Evolutionary conservation across 1,140 invertebrate genomes (phyloP).

Genomic region (Drosophila leontia): DNA sequence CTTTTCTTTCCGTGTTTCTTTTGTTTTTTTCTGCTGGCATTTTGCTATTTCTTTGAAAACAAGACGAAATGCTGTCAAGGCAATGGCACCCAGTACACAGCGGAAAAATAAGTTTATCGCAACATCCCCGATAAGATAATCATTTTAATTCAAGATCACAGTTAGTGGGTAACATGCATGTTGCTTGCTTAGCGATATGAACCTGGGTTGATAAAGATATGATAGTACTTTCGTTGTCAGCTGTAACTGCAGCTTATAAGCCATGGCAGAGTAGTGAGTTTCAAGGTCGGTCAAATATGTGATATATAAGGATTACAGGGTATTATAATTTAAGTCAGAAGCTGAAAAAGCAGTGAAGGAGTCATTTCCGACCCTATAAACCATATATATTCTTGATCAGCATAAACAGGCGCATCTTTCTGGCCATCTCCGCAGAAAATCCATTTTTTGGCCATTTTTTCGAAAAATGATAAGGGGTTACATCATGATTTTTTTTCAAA

Average conservation of each 20-base stretch:
- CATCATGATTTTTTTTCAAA: no score
- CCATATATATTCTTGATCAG: no score
- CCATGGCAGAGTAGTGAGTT: not conserved
- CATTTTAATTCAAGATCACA: slow-evolving; percentile 11
- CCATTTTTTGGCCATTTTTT: no score
- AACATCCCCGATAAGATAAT: not conserved
- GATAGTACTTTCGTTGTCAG: not conserved
- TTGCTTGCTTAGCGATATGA: not conserved
- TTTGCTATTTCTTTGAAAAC: slow-evolving; percentile 65
- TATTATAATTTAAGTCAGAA: no score
- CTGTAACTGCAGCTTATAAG: not conserved
- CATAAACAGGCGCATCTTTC: no score
- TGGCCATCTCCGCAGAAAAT: no score
- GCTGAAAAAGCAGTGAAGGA: not conserved
- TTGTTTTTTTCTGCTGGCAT: slow-evolving; percentile 42
- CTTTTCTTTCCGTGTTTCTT: not conserved
- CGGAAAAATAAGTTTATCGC: slow-evolving; percentile 6
- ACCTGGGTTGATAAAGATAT: not conserved
- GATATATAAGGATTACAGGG: not conserved
- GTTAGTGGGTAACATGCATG: no score
- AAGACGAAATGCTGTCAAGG: slow-evolving; percentile 56
- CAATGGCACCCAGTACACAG: slow-evolving; percentile 23
- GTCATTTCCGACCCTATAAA: no score
- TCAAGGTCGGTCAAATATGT: not conserved
- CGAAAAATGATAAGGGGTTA: no score